Evolutionary conservation across 1,140 invertebrate genomes (phyloP), one percentile per base, ranked within the genome.

Genomic region (Telenomus remus): DNA sequence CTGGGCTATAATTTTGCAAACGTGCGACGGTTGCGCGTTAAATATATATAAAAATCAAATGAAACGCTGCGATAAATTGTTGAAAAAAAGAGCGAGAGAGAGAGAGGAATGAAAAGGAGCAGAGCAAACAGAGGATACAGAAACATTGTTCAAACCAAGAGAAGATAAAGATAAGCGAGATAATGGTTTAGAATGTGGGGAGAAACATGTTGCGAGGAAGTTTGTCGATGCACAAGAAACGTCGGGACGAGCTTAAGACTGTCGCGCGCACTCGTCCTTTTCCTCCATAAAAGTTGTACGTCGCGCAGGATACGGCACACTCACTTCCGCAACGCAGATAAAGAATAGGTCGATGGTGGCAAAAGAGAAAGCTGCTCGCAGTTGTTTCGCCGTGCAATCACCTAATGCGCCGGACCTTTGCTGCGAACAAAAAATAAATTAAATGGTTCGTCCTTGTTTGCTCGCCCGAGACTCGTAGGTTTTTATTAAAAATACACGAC

Each of bases 261-360:
- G 64, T 75, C 63, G 65, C 60, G 54, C 61, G 64, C 64, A 68
- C 64, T 60, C 47, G 55, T 76, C 39, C 44, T 64, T n/a, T n/a
- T 64, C 56, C 65, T 64, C 64, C 42, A 70, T 76, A 65, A 76
- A 76, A 76, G 59, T 69, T 76, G 64, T 75, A 75, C 49, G 64
- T 49, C 64, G 59, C 53, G 35, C 49, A 69, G 60, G 65, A 65
- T 69, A 76, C 55, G 60, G 73, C 60, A 47, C 50, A 55, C 57
- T 75, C 59, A 49, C 65, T 76, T 76, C 61, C 66, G 48, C 43
- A 76, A 64, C 65, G 54, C 57, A 60, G 59, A 76, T 70, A 70
- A 59, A 64, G 60, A 69, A 70, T 65, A 65, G 50, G 65, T 44
- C 34, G 15, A 44, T 19, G 27, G 27, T 14, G 33, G 12, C 43